Evolutionary conservation across 2,113 vertebrate genomes (phyloP).

Genomic region (Abramis brama): DNA sequence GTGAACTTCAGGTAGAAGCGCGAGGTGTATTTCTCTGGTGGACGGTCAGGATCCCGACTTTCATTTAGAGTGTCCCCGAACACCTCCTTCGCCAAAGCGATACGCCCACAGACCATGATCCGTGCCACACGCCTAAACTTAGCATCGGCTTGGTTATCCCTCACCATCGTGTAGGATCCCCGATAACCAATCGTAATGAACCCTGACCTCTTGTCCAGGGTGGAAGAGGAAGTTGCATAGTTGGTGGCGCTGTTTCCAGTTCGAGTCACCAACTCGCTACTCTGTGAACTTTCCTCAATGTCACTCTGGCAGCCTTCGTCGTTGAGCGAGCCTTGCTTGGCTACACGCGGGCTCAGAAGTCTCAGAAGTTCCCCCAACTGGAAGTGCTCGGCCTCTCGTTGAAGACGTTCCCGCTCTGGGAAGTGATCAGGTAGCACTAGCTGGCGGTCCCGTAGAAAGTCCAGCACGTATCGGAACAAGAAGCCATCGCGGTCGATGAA

Average conservation of each 20-base stretch:
- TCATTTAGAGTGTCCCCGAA: constrained; percentile 88
- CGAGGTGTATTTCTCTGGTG: constrained; percentile 88
- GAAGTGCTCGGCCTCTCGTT: constrained; percentile 86
- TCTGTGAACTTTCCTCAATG: constrained; percentile 83
- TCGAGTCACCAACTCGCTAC: constrained; percentile 72
- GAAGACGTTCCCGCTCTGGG: constrained; percentile 87
- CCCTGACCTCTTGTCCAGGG: constrained; percentile 81
- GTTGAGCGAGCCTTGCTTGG: constrained; percentile 85
- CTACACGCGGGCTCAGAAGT: constrained; percentile 81
- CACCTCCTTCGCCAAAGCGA: constrained; percentile 87
- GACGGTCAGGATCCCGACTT: constrained; percentile 86
- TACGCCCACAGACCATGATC: constrained; percentile 88
- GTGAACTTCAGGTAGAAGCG: constrained; percentile 92
- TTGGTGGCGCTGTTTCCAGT: neutral
- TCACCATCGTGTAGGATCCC: constrained; percentile 82
- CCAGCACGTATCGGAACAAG: constrained; percentile 89
- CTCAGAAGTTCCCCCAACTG: constrained; percentile 83
- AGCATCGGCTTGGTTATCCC: constrained; percentile 85
- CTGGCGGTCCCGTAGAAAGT: constrained; percentile 86
- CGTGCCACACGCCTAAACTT: constrained; percentile 87
- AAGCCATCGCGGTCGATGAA: constrained; percentile 91
- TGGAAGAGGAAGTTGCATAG: constrained; percentile 55
- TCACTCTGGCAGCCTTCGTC: constrained; percentile 89
- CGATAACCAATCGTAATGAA: constrained; percentile 88
- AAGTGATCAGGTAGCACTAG: constrained; percentile 88